Percentiles rank a stretch among this genome's conserved stretches.
Conservation (phyloP, 1,140 invertebrate species). For the Hyposmocoma kahamanoa region DNA sequence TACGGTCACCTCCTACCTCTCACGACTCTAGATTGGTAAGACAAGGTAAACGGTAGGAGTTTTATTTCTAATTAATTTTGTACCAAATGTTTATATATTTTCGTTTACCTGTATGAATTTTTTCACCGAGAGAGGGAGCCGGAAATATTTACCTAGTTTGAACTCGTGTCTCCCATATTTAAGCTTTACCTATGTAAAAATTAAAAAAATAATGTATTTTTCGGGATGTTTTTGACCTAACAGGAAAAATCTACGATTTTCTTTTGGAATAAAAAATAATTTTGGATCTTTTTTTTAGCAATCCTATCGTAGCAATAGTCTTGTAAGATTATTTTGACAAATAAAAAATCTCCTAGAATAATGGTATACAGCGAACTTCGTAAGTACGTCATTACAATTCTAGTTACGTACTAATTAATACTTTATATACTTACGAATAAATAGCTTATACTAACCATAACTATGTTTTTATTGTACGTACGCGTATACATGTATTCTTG, state of each 20-base stretch:
- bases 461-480: conserved; percentile 68
- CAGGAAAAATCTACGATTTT: not conserved
- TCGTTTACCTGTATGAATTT: too few relatives aligned
- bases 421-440: conserved; percentile 31
- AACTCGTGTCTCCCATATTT: too few relatives aligned
- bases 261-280: not conserved
- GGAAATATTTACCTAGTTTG: too few relatives aligned
- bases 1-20: too few relatives aligned
- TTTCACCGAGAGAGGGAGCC: too few relatives aligned
- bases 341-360: conserved; percentile 19
- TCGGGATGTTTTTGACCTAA: not conserved
- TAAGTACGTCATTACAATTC: conserved; percentile 29
- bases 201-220: not conserved
- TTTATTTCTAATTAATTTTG: too few relatives aligned
- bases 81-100: too few relatives aligned
- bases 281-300: not conserved
- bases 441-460: conserved; percentile 38
- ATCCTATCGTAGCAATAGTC: not conserved
- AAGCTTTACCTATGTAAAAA: not conserved
- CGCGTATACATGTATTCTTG: conserved; percentile 65
- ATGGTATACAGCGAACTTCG: conserved; percentile 22
- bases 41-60: too few relatives aligned
- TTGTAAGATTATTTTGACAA: not conserved
- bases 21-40: too few relatives aligned
- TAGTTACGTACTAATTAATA: conserved; percentile 37